phyloP scores from a whole-genome alignment of 2,797 vertebrate species.

The Eulemur coronatus region DNA sequence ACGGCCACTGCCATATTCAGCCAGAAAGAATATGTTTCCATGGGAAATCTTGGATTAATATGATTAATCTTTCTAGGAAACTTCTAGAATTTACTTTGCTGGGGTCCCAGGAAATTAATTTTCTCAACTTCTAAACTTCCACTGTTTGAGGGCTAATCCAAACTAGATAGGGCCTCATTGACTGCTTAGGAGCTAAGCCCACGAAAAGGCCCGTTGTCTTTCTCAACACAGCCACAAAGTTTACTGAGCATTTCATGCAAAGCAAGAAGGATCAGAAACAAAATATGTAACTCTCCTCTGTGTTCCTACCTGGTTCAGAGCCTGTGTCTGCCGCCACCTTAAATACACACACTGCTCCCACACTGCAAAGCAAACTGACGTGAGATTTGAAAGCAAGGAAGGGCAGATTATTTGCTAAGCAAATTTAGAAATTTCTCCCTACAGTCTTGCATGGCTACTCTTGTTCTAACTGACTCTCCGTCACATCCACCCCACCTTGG shows the following conservation, averaged over 20 bases:
- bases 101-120: conserved; percentile 63
- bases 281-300: background rate
- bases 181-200: conserved; percentile 61
- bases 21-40: conserved; percentile 15
- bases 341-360: rapidly evolving
- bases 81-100: conserved; percentile 60
- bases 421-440: background rate
- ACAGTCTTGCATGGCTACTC: background rate
- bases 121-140: conserved; percentile 56
- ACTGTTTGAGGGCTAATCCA: conserved; percentile 73
- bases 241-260: background rate
- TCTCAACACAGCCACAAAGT: background rate
- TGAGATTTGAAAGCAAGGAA: background rate
- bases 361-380: rapidly evolving
- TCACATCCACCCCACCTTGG: background rate
- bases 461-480: background rate
- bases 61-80: conserved; percentile 25
- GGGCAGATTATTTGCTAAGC: background rate
- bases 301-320: rapidly evolving
- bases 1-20: background rate
- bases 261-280: background rate
- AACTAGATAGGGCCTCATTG: conserved; percentile 71
- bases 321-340: background rate
- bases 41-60: conserved; percentile 29
- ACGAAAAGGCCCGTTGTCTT: conserved; percentile 49